These are phyloP conservation scores for Oasisia sp. DNA, from an alignment of 2,888 invertebrate species.

Conservation along the genomic window DNA sequence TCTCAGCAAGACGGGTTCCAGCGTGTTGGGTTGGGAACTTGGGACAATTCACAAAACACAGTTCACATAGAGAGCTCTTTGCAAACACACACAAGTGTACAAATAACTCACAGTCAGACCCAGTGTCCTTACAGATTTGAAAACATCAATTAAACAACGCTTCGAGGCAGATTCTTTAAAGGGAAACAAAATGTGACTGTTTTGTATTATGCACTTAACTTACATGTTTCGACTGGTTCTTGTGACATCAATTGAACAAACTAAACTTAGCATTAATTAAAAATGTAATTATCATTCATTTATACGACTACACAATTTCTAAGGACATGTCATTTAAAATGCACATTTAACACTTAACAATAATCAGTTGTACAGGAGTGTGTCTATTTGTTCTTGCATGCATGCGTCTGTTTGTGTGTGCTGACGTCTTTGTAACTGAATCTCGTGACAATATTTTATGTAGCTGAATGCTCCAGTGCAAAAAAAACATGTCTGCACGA, in stretches of 20 bases:
- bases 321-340: no score
- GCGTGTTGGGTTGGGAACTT: background rate
- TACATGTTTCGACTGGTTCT: no score
- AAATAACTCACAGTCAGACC: background rate
- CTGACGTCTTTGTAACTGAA: background rate
- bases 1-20: background rate
- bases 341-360: no score
- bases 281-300: no score
- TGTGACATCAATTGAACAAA: no score
- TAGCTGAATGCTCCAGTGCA: background rate
- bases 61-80: background rate
- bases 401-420: background rate
- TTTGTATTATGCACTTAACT: no score
- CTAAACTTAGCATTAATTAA: no score
- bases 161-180: no score
- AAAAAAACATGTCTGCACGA: background rate
- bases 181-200: no score
- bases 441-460: background rate
- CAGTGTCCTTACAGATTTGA: background rate
- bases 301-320: no score
- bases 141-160: background rate
- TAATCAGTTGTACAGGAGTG: no score
- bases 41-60: background rate
- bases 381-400: no score
- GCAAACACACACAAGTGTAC: background rate